Conservation (phyloP, 2,113 vertebrate genomes). For the Rhynchomys soricoides region DNA sequence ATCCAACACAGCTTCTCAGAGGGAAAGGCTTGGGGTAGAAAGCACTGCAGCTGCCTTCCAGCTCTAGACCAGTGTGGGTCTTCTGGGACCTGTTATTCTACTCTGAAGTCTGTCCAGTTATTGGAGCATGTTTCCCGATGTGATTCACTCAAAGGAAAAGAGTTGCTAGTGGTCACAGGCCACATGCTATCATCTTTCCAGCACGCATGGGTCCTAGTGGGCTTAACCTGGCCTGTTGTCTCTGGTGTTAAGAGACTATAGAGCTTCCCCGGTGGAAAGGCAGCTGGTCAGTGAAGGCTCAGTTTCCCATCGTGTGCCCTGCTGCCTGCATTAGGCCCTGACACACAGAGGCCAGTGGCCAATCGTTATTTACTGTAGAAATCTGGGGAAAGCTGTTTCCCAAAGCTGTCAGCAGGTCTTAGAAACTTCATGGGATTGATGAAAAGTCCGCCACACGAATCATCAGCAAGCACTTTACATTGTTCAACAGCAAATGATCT, state of each 20-base stretch:
- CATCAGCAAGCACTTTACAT: background rate
- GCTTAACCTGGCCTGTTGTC: background rate
- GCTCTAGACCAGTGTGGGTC: background rate
- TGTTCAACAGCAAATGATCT: constrained; percentile 30
- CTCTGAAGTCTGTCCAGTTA: constrained; percentile 9
- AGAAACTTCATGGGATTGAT: constrained; percentile 17
- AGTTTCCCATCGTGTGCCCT: background rate
- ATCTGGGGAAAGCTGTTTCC: constrained; percentile 7
- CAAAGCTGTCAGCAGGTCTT: constrained; percentile 20
- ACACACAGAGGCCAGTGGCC: background rate
- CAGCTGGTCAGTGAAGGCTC: background rate
- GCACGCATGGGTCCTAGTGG: too few species aligned
- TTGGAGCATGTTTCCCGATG: background rate
- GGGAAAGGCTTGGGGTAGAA: background rate
- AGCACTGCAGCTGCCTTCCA: background rate
- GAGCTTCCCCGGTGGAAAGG: background rate
- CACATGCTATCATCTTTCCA: background rate
- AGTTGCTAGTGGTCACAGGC: background rate
- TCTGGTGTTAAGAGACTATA: background rate
- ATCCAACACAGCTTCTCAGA: background rate
- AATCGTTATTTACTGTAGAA: constrained; percentile 28
- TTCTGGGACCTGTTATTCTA: background rate
- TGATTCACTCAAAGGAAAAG: background rate
- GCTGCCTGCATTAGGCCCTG: constrained; percentile 48
- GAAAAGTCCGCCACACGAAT: constrained; percentile 44